Percentiles rank a stretch among this genome's conserved stretches.
Conservation (phyloP, 2,888 invertebrate species). For the Drosophila phalerata region DNA sequence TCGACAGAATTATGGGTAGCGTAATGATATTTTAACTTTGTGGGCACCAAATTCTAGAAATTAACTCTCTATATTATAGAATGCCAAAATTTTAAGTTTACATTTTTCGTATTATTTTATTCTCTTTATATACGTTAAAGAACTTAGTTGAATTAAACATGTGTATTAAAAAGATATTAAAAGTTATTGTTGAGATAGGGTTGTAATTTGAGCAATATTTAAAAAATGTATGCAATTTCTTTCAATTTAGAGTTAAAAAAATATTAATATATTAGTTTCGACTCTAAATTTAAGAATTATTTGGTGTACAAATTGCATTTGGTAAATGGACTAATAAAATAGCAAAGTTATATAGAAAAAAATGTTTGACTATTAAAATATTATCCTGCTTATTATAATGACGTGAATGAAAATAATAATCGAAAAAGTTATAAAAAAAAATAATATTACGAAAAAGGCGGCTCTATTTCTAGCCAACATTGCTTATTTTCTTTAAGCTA, state of each 20-base stretch:
- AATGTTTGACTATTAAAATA: background rate
- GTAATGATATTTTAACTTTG: constrained; percentile 11
- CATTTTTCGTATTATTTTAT: background rate
- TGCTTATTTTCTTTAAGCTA: no score
- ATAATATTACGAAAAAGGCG: no score
- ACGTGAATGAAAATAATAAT: no score
- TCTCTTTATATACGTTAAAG: background rate
- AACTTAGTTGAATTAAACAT: background rate
- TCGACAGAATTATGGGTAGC: background rate
- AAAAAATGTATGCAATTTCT: no score
- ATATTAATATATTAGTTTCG: no score
- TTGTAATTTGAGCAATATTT: background rate
- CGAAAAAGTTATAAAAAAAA: no score
- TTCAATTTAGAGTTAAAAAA: no score
- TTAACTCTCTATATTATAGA: background rate
- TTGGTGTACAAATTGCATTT: background rate
- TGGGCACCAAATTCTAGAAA: constrained; percentile 2
- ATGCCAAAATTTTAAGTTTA: constrained; percentile 1
- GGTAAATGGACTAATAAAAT: background rate
- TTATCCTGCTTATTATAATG: no score
- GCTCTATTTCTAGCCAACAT: no score
- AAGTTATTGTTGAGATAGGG: background rate
- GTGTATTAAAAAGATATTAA: background rate
- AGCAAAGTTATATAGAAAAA: background rate
- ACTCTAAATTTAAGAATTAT: no score